Percentiles rank a stretch among this genome's conserved stretches.
phyloP scores from a whole-genome alignment of 2,888 invertebrate species.

The Himalopsyche kuldschensis region DNA sequence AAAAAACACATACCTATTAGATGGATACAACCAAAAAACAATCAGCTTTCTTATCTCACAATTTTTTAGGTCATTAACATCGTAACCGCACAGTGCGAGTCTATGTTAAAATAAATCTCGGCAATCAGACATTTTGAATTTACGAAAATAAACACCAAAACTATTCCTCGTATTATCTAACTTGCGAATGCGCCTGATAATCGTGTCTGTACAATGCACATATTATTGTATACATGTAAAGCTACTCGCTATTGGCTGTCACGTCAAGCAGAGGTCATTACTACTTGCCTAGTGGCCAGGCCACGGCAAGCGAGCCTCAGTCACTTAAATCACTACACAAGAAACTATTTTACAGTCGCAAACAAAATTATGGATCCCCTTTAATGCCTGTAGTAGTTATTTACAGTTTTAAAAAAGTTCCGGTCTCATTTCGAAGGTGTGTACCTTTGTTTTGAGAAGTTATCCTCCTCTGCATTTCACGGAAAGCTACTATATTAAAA shows the following conservation, averaged over 20 bases:
- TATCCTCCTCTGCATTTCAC: slow-evolving; percentile 60
- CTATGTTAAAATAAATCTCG: background rate
- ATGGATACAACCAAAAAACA: background rate
- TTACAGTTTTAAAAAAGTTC: slow-evolving; percentile 40
- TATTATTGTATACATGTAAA: slow-evolving; percentile 24
- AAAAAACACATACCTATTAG: background rate
- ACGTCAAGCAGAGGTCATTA: slow-evolving; percentile 32
- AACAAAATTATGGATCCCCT: background rate
- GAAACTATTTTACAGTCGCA: slow-evolving; percentile 8
- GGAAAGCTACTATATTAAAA: slow-evolving; percentile 39
- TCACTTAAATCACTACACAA: slow-evolving; percentile 22
- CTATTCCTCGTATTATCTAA: background rate
- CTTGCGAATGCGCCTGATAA: background rate
- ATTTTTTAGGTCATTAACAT: background rate
- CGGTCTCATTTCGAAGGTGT: slow-evolving; percentile 43
- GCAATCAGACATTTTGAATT: background rate
- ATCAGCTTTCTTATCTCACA: slow-evolving; percentile 6
- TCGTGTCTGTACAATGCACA: slow-evolving; percentile 19
- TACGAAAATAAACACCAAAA: background rate
- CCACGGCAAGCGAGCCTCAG: slow-evolving; percentile 21
- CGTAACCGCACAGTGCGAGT: background rate
- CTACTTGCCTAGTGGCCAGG: slow-evolving; percentile 23
- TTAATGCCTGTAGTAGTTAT: slow-evolving; percentile 42
- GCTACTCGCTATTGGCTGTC: slow-evolving; percentile 22
- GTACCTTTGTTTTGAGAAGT: slow-evolving; percentile 56